phyloP scores from a whole-genome alignment of 2,797 vertebrate species.

The Valencia hispanica region DNA sequence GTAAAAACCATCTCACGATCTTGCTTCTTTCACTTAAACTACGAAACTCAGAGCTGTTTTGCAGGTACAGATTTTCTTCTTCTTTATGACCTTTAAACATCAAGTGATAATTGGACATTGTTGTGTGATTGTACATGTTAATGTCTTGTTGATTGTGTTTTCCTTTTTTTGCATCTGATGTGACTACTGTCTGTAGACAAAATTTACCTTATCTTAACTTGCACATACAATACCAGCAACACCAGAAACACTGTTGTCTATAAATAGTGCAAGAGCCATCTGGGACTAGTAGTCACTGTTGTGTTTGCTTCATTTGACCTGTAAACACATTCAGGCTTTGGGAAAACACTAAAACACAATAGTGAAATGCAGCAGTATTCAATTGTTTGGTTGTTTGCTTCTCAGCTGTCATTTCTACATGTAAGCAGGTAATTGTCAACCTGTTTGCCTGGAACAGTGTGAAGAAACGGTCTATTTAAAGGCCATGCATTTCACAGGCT shows the following conservation, averaged over 20 bases:
- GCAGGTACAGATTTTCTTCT: no score
- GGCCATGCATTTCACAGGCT: neutral
- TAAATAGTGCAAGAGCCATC: neutral
- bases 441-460: neutral
- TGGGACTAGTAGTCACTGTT: neutral
- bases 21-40: no score
- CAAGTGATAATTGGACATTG: no score
- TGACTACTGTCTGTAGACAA: neutral
- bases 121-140: no score
- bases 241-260: neutral
- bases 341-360: neutral
- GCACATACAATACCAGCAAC: neutral
- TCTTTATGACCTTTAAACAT: no score
- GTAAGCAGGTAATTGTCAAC: neutral
- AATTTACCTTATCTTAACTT: neutral
- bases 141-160: neutral
- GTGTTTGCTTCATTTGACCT: neutral
- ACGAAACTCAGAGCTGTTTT: neutral
- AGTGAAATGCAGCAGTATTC: neutral
- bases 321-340: neutral
- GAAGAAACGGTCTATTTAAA: neutral
- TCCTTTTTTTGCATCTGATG: neutral
- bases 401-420: neutral
- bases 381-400: neutral
- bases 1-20: neutral